Evolutionary conservation across 64 coral and sea anemone genomes (phyloP), one percentile per base, ranked within the genome.

Genomic region (Montipora efflorescens): DNA sequence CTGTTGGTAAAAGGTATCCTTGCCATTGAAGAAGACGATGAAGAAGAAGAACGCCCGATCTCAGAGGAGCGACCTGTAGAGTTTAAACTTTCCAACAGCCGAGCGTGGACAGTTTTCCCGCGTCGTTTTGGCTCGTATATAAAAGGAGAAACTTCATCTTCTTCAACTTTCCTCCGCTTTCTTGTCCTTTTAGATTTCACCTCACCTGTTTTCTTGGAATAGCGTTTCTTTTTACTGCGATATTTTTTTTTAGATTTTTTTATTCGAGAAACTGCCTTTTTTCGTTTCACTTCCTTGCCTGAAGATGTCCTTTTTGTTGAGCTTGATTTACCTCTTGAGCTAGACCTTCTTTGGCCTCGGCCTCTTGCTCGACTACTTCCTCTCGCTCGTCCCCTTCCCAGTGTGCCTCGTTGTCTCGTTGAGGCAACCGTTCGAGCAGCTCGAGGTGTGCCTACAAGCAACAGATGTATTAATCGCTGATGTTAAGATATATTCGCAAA

Each of bases 341-440:
- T 87, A 36, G 74, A 64, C 66, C 94, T 21, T 19, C 48, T 70
- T 67, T 87, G 55, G 2, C 92, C 92, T 66, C 87, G 77, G 46
- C 92, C 86, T 20, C 52, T 52, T 21, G 55, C 80, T 50, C 62
- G 43, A 7, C 82, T 50, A 8, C 44, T 48, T 21, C 80, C 90
- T n/a, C 88, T 90, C 36, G 87, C 43, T 69, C 59, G 75, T 79
- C 88, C 73, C 21, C 74, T 72, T 15, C 15, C 2, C 51, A 72
- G 49, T 84, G 61, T 64, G 74, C 73, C 74, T 80, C 82, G 73
- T 47, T 80, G 70, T 48, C 90, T 83, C 7, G 76, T 77, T 6
- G 94, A 95, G 78, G 94, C 94, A 13, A 92, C 94, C 28, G 94
- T 95, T 50, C 94, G 76, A 51, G 94, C 94, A 58, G 82, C 75